These are phyloP conservation scores for Ammodytes dubius DNA, from an alignment of 2,113 vertebrate species.

Conservation along the genomic window DNA sequence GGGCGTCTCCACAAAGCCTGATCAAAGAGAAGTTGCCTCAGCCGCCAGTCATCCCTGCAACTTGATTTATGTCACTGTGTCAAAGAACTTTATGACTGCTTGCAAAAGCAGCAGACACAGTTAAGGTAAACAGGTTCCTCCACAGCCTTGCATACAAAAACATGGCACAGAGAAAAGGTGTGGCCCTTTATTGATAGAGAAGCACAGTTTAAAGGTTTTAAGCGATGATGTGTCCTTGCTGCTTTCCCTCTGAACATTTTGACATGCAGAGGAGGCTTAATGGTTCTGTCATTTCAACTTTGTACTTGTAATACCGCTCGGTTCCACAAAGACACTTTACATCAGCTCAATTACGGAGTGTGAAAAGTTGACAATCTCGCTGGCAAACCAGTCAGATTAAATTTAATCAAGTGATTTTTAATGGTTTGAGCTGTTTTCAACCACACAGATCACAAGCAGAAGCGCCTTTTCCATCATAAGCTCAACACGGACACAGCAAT, in stretches of 20 bases:
- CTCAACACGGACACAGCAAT: neutral
- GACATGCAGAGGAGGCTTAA: conserved; percentile 35
- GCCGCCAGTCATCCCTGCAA: conserved; percentile 82
- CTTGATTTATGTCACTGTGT: conserved; percentile 82
- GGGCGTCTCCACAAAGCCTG: conserved; percentile 84
- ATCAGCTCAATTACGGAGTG: conserved; percentile 53
- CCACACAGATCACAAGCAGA: conserved; percentile 48
- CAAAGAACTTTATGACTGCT: conserved; percentile 69
- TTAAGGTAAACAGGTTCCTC: conserved; percentile 45
- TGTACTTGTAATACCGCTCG: conserved; percentile 16
- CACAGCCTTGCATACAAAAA: conserved; percentile 8
- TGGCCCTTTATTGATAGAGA: neutral
- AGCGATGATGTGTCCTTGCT: neutral
- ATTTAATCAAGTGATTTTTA: conserved; percentile 62
- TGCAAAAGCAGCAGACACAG: conserved; percentile 57
- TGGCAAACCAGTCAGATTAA: conserved; percentile 46
- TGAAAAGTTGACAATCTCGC: conserved; percentile 54
- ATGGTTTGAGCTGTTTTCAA: conserved; percentile 54
- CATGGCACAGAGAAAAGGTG: neutral
- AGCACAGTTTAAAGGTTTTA: conserved; percentile 16
- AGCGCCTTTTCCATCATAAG: conserved; percentile 36
- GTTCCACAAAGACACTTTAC: conserved; percentile 52
- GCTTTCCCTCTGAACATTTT: conserved; percentile 40
- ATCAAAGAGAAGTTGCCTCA: conserved; percentile 89
- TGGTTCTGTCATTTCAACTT: conserved; percentile 48